Evolutionary conservation across 1,140 invertebrate species (phyloP).

Genomic region (Vanessa atalanta): DNA sequence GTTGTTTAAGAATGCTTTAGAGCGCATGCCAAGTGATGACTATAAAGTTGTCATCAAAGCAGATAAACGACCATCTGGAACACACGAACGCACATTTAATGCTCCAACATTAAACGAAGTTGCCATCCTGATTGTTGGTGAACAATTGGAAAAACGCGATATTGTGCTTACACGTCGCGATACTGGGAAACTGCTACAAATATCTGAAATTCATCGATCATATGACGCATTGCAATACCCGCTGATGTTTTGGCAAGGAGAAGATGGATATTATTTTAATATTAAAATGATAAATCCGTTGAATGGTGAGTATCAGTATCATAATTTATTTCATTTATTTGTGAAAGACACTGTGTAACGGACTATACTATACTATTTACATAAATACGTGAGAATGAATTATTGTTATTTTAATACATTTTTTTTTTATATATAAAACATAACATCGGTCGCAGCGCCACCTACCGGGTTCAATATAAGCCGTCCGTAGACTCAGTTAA

Average conservation of each 20-base stretch:
- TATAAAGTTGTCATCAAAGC: conserved; percentile 1
- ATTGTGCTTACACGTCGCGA: conserved; percentile 64
- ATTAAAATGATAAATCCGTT: conserved; percentile 19
- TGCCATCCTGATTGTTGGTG: neutral
- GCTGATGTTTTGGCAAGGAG: conserved; percentile 24
- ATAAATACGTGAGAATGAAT: too few relatives aligned
- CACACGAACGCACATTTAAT: neutral
- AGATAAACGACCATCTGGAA: neutral
- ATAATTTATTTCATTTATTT: too few relatives aligned
- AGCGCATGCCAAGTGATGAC: neutral
- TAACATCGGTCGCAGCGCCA: too few relatives aligned
- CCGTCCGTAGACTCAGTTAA: too few relatives aligned
- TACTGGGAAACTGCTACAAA: conserved; percentile 53
- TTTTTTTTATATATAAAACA: too few relatives aligned
- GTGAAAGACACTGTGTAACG: too few relatives aligned
- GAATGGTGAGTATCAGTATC: too few relatives aligned
- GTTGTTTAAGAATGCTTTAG: too few relatives aligned
- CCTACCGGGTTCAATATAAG: too few relatives aligned
- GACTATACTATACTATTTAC: too few relatives aligned
- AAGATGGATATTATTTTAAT: conserved; percentile 20
- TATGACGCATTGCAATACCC: conserved; percentile 36
- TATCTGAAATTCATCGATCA: conserved; percentile 62
- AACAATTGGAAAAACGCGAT: neutral
- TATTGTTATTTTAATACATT: too few relatives aligned
- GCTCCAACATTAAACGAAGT: neutral